Evolutionary conservation across 2,113 vertebrate genomes (phyloP), one percentile per base, ranked within the genome.

Genomic region (Penelope pileata): DNA sequence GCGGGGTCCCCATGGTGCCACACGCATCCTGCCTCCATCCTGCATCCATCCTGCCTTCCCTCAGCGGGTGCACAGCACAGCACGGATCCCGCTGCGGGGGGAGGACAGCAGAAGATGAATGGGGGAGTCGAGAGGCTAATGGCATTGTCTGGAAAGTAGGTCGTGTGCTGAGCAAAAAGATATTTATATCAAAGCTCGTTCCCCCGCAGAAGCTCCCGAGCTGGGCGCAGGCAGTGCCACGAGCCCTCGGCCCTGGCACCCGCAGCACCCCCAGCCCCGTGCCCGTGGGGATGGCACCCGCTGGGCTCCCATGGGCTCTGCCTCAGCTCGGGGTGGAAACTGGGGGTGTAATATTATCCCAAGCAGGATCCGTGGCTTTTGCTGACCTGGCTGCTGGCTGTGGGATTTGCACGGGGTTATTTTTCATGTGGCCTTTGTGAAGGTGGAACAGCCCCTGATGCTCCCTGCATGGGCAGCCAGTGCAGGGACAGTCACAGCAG

Each of bases 141-240:
- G 97, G 92, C 93, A 93, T 96, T 97, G 96, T 94, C 95, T 96
- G 94, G 91, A 97, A 97, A 97, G 95, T 97, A 97, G 97, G 96
- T 97, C 96, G 77, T 94, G 92, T 89, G 93, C 92, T 96, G 92
- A 96, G 95, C 93, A 96, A 88, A 87, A 93, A 94, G 91, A 95
- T 94, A 94, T 97, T 96, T 96, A 96, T 94, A 96, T 92, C 91
- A 88, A 42, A 75, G 93, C 78, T 78, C 13, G 51, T 91, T 96
- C 95, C 93, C 69, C 92, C 72, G 54, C 95, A 94, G 94, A 86
- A 87, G 83, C 91, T 89, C 87, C 89, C 3, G 47, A 96, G 72
- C 78, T 0, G 23, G 95, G 90, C n/a, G 5, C 94, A 80, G 60
- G 91, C 91, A 88, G 88, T 79, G 75, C 76, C 48, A 79, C 9